A percentile compares a stretch with the other conserved stretches of the same genome.
Conservation (phyloP, 2,797 vertebrate species). For the Halcyon chelicuti region DNA sequence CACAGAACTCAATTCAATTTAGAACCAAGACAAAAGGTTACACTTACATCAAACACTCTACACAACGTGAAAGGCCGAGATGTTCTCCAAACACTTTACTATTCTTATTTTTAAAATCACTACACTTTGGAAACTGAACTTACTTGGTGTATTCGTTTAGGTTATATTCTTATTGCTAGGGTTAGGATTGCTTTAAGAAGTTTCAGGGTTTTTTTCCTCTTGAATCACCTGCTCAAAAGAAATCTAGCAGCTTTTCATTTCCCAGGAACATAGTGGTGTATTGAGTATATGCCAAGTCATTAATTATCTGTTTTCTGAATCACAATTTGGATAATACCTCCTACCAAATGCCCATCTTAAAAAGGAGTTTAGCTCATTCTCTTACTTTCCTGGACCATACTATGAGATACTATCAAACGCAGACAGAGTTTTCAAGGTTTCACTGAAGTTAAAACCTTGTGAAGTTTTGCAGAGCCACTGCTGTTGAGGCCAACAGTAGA, state of each 20-base stretch:
- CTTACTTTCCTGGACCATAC: neutral
- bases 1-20: neutral
- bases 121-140: neutral
- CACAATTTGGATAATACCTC: neutral
- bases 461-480: neutral
- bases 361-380: neutral
- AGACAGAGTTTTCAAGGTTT: neutral
- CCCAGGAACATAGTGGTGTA: neutral
- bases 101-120: neutral
- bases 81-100: neutral
- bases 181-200: neutral
- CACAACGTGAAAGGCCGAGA: neutral
- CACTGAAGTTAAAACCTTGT: neutral
- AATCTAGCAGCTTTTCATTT: neutral
- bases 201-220: neutral
- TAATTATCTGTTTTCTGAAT: neutral
- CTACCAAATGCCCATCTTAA: neutral
- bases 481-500: neutral
- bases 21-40: neutral
- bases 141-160: neutral
- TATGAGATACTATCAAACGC: neutral
- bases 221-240: neutral
- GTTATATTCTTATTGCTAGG: neutral
- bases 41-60: neutral
- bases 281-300: neutral